Evolutionary conservation across 2,888 invertebrate species (phyloP).

Genomic region (Atherix ibis): DNA sequence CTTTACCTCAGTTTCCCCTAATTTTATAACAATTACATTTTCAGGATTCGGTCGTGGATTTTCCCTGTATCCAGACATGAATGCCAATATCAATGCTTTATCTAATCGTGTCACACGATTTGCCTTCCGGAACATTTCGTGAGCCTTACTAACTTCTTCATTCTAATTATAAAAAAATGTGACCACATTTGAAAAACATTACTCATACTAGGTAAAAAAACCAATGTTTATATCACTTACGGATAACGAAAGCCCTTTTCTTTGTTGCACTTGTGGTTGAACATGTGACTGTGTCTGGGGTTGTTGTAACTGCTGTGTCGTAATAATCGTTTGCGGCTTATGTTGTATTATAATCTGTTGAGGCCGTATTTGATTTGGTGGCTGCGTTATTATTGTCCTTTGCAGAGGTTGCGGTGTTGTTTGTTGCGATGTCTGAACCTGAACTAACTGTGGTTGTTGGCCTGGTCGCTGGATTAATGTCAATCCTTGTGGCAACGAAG

Average conservation of each 20-base stretch:
- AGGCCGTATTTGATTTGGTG: conserved; percentile 16
- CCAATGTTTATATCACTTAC: conserved; percentile 18
- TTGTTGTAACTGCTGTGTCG: conserved; percentile 25
- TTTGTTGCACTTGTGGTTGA: conserved; percentile 22
- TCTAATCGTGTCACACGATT: conserved; percentile 93
- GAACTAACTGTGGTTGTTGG: conserved; percentile 32
- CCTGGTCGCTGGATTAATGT: conserved; percentile 32
- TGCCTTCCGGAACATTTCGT: conserved; percentile 93
- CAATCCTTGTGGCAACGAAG: conserved; percentile 29
- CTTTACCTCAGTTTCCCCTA: conserved; percentile 64
- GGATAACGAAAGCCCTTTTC: conserved; percentile 29
- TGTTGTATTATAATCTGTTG: conserved; percentile 21
- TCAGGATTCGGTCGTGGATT: conserved; percentile 96
- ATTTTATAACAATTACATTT: conserved; percentile 88
- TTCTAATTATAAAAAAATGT: conserved; percentile 58
- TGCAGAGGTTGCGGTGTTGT: conserved; percentile 18
- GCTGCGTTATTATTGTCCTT: conserved; percentile 26
- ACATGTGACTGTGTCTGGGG: conserved; percentile 21
- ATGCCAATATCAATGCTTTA: conserved; percentile 92
- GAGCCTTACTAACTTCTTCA: conserved; percentile 92
- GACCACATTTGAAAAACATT: too few relatives aligned
- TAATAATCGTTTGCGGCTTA: conserved; percentile 26
- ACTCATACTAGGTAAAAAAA: too few relatives aligned
- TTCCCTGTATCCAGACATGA: conserved; percentile 96
- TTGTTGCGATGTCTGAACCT: conserved; percentile 26